Evolutionary conservation across 2,113 vertebrate genomes (phyloP).

Genomic region (Emydura subglobosa): DNA sequence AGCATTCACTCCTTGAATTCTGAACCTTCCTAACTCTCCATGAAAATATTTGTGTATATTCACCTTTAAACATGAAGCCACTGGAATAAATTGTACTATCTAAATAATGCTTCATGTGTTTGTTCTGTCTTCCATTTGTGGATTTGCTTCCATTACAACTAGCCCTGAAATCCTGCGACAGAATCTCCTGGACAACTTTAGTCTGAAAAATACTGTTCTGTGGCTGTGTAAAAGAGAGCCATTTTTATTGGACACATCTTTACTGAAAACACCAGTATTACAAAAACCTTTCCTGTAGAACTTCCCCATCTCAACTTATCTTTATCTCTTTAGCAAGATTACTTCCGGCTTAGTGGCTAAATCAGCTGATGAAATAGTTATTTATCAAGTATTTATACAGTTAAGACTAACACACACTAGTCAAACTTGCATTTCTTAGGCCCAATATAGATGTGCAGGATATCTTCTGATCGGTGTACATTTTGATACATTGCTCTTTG

Average conservation of each 20-base stretch:
- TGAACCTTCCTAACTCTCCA: not conserved
- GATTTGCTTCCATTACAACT: not conserved
- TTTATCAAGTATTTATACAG: not conserved
- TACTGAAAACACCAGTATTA: not conserved
- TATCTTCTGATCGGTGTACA: not conserved
- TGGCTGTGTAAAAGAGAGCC: not conserved
- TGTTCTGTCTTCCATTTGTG: constrained; percentile 36
- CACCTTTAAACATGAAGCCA: not conserved
- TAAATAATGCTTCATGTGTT: constrained; percentile 48
- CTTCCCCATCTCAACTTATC: not conserved
- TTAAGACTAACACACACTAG: not conserved
- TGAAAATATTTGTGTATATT: not conserved
- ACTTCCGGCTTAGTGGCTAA: not conserved
- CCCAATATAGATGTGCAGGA: not conserved
- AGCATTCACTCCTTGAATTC: not conserved
- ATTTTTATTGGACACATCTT: not conserved
- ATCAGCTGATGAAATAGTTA: not conserved
- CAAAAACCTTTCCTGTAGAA: not conserved
- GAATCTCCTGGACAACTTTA: not conserved
- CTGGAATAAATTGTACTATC: constrained; percentile 54
- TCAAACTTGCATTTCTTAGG: not conserved
- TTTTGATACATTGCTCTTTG: not conserved
- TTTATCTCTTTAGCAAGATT: not conserved
- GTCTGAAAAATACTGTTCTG: not conserved
- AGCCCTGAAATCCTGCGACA: constrained; percentile 23